These are phyloP conservation scores for Alaudala cheleensis DNA, from an alignment of 2,113 vertebrate genomes.

Conservation along the genomic window DNA sequence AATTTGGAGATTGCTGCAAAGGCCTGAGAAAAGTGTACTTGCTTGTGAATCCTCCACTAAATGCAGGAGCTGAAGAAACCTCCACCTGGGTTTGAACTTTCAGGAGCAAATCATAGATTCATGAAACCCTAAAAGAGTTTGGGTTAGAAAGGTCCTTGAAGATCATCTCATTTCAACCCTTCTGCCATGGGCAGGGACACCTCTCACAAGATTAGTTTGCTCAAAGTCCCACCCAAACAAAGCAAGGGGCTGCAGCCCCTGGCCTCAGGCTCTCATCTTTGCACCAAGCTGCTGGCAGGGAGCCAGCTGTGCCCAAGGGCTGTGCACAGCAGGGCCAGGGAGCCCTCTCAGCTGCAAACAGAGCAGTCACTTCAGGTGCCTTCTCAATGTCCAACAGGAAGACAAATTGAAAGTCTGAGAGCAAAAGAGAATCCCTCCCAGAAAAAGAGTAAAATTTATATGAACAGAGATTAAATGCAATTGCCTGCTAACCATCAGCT, in stretches of 20 bases:
- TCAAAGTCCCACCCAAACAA: not conserved
- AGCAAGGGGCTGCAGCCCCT: not conserved
- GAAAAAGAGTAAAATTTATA: not conserved
- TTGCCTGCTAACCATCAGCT: not conserved
- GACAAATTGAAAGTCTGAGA: not conserved
- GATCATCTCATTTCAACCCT: not conserved
- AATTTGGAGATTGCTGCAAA: not conserved
- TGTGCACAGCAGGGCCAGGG: not conserved
- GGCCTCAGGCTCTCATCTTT: not conserved
- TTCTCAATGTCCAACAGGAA: not conserved
- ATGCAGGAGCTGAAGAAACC: not conserved
- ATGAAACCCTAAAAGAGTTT: not conserved
- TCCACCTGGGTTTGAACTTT: not conserved
- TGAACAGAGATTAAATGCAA: not conserved
- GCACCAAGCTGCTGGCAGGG: not conserved
- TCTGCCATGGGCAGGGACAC: not conserved
- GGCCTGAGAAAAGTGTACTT: not conserved
- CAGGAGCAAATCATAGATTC: not conserved
- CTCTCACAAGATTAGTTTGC: not conserved
- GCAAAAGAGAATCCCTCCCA: not conserved
- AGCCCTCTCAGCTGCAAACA: not conserved
- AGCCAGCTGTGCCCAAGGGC: fast-evolving
- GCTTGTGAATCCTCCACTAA: not conserved
- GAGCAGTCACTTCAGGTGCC: not conserved
- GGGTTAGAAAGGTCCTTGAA: not conserved